Percentiles rank a stretch among this genome's conserved stretches.
Evolutionary conservation across 2,888 invertebrate species (phyloP).

Genomic region (Neoascia interrupta): DNA sequence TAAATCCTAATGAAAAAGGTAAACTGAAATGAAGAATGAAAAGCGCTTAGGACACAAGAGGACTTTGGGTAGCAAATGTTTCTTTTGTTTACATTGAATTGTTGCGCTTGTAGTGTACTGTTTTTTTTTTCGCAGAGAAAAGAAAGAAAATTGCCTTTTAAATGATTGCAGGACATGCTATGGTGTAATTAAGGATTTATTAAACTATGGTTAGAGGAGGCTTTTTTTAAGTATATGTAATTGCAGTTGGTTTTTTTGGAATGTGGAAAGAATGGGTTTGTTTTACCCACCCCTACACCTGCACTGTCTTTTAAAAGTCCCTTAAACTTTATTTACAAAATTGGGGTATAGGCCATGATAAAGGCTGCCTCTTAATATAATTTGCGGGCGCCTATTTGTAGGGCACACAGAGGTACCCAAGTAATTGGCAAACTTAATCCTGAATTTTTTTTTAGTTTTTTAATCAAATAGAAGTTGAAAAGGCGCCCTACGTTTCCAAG

Average conservation of each 20-base stretch:
- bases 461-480: no score
- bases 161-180: conserved; percentile 27
- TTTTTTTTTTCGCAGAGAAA: not conserved
- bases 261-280: not conserved
- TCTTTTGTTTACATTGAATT: conserved; percentile 30
- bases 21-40: conserved; percentile 15
- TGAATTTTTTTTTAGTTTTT: no score
- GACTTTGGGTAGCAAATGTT: not conserved
- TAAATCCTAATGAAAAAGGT: conserved; percentile 17
- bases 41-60: not conserved
- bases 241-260: not conserved
- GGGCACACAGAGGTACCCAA: no score
- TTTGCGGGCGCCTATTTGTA: no score
- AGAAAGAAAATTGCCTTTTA: not conserved
- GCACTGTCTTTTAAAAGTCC: no score
- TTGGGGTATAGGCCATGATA: no score
- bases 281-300: no score
- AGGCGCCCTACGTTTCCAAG: no score
- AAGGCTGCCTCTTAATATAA: no score
- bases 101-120: conserved; percentile 29
- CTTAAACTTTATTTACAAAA: no score
- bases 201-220: no score
- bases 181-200: conserved; percentile 30
- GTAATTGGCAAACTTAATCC: no score
- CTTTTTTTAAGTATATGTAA: not conserved